These are phyloP conservation scores for Augochlorella aurata DNA, from an alignment of 2,888 invertebrate species.

Conservation along the genomic window DNA sequence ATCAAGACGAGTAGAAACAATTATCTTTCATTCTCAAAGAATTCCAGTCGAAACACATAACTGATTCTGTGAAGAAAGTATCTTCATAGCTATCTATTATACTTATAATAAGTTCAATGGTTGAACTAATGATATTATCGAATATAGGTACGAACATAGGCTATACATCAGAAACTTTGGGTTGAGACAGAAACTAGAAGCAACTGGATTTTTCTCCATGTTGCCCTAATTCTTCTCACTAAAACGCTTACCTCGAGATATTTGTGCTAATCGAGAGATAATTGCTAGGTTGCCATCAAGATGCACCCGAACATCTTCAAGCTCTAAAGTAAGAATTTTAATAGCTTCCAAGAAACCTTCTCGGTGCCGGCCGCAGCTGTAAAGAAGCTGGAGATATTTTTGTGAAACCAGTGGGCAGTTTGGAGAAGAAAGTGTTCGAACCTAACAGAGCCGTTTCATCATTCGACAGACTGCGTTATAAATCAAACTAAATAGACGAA, in stretches of 20 bases:
- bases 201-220: too few relatives aligned
- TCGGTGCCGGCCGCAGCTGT: not conserved
- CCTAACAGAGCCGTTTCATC: not conserved
- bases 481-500: not conserved
- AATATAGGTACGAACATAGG: too few relatives aligned
- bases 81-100: too few relatives aligned
- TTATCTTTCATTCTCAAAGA: too few relatives aligned
- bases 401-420: not conserved
- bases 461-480: not conserved
- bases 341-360: not conserved
- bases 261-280: not conserved
- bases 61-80: too few relatives aligned
- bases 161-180: too few relatives aligned
- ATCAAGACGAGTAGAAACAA: too few relatives aligned
- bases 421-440: not conserved
- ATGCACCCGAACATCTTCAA: not conserved
- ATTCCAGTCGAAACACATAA: too few relatives aligned
- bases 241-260: not conserved
- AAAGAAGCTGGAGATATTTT: conserved; percentile 19
- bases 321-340: conserved; percentile 9
- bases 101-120: too few relatives aligned
- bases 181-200: too few relatives aligned
- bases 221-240: too few relatives aligned
- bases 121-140: too few relatives aligned
- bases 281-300: not conserved